These are phyloP conservation scores for Euschistus heros DNA, from an alignment of 1,140 invertebrate genomes.

Conservation along the genomic window DNA sequence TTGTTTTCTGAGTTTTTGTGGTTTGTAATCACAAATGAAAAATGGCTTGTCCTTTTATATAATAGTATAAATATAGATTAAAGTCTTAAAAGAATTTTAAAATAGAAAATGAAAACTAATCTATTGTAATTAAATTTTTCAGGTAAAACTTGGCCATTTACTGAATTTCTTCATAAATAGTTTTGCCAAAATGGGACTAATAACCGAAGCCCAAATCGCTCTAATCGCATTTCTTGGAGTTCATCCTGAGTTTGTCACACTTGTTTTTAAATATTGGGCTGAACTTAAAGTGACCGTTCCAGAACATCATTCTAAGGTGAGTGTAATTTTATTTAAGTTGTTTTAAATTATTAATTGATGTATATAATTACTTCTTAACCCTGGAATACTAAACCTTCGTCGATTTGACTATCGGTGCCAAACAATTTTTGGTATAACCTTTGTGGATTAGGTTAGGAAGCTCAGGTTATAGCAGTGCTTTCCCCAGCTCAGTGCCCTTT, in stretches of 20 bases:
- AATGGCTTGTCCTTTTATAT: no score
- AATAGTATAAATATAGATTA: no score
- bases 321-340: background rate
- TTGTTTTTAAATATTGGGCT: conserved; percentile 12
- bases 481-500: no score
- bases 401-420: no score
- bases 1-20: no score
- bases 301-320: background rate
- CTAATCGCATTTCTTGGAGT: conserved; percentile 7
- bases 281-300: conserved; percentile 1
- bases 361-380: background rate
- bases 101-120: background rate
- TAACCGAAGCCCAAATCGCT: background rate
- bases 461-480: no score
- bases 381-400: background rate
- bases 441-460: no score
- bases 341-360: background rate
- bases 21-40: no score
- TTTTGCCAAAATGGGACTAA: background rate
- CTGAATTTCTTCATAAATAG: background rate
- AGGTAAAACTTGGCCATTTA: background rate
- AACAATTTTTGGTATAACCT: no score
- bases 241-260: background rate
- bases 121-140: background rate
- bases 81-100: no score